Conservation (phyloP, 2,797 vertebrate genomes). For the Notolepis coatsorum region DNA sequence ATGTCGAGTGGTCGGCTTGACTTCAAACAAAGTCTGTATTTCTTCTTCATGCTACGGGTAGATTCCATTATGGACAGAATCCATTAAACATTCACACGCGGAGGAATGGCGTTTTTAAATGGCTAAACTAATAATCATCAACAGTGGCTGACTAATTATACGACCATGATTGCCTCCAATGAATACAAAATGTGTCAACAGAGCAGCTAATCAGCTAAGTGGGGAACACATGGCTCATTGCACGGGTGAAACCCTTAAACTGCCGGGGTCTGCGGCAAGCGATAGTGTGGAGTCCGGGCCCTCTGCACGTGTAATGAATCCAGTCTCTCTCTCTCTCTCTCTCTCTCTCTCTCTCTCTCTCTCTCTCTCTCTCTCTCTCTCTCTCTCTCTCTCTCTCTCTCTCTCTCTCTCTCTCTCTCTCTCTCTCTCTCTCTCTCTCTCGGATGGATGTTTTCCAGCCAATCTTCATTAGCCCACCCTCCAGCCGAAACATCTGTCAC, state of each 20-base stretch:
- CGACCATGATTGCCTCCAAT: conserved; percentile 57
- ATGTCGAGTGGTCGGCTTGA: no score
- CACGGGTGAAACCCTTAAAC: conserved; percentile 36
- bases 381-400: conserved; percentile 10
- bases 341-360: background rate
- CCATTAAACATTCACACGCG: conserved; percentile 56
- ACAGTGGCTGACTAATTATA: conserved; percentile 59
- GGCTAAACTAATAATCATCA: conserved; percentile 40
- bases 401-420: background rate
- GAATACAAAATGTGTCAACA: conserved; percentile 63
- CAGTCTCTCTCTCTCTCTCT: conserved; percentile 11
- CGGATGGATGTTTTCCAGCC: conserved; percentile 61
- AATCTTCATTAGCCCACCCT: conserved; percentile 69
- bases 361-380: conserved; percentile 23
- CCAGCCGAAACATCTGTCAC: conserved; percentile 75
- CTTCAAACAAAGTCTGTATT: no score
- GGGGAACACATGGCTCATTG: conserved; percentile 45
- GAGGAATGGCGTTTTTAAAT: conserved; percentile 43
- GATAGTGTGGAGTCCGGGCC: background rate
- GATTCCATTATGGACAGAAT: conserved; percentile 54
- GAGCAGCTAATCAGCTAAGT: conserved; percentile 56
- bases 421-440: conserved; percentile 1
- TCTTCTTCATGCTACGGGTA: conserved; percentile 29
- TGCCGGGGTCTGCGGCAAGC: no score
- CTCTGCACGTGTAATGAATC: no score